phyloP scores from a whole-genome alignment of 2,888 invertebrate genomes.

The Lampropteryx suffumata region DNA sequence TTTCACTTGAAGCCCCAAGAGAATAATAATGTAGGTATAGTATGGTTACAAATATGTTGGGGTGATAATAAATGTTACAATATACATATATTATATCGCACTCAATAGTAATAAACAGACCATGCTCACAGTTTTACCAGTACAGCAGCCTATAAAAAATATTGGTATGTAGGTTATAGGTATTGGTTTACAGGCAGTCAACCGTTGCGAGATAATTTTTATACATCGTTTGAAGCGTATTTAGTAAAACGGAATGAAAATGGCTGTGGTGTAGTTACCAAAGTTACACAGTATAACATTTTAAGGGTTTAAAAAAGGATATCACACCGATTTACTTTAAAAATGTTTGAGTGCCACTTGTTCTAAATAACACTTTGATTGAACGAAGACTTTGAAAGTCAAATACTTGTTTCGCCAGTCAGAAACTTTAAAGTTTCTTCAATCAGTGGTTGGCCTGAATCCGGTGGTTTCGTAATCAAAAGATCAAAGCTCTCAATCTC shows the following conservation, averaged over 20 bases:
- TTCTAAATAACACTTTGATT: constrained; percentile 15
- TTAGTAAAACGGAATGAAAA: constrained; percentile 19
- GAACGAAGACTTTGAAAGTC: constrained; percentile 17
- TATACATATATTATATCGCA: too few relatives aligned
- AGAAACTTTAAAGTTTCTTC: constrained; percentile 16
- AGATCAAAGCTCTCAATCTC: constrained; percentile 24
- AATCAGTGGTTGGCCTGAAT: constrained; percentile 18
- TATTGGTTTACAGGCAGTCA: constrained; percentile 34
- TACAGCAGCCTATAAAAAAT: constrained; percentile 37
- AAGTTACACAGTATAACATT: too few relatives aligned
- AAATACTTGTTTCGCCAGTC: constrained; percentile 17
- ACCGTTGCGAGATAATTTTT: constrained; percentile 37
- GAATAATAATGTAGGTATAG: too few relatives aligned
- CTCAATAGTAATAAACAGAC: neutral
- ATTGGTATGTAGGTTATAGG: too few relatives aligned
- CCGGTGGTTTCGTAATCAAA: constrained; percentile 19
- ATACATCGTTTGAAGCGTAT: constrained; percentile 13
- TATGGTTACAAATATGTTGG: too few relatives aligned
- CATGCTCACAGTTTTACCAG: constrained; percentile 19
- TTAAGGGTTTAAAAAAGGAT: too few relatives aligned
- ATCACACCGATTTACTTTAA: too few relatives aligned
- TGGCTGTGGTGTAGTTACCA: neutral
- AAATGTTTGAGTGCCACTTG: neutral
- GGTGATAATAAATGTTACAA: too few relatives aligned
- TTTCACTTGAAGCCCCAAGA: too few relatives aligned